Percentiles rank a stretch among this genome's conserved stretches.
These are phyloP conservation scores for Hyposmocoma kahamanoa DNA, from an alignment of 1,140 invertebrate genomes.

Conservation along the genomic window DNA sequence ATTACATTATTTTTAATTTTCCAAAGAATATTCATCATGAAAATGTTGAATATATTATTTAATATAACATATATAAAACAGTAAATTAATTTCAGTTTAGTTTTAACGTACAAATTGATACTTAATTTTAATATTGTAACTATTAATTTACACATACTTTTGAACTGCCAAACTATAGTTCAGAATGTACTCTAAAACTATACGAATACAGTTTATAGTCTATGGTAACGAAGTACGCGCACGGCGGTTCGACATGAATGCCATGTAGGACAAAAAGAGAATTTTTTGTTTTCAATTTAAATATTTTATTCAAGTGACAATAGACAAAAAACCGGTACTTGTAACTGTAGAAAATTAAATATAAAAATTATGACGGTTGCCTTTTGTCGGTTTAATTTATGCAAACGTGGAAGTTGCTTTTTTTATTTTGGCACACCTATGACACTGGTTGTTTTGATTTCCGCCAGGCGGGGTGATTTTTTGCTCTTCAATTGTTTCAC, in stretches of 20 bases:
- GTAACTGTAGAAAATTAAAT: slow-evolving; percentile 69
- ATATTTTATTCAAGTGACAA: slow-evolving; percentile 66
- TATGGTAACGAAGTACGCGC: not conserved
- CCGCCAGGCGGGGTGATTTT: too few species aligned
- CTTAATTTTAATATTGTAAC: slow-evolving; percentile 44
- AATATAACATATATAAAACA: too few species aligned
- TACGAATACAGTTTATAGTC: not conserved
- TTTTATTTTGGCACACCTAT: too few species aligned
- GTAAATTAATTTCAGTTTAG: too few species aligned
- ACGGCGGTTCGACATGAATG: slow-evolving; percentile 30
- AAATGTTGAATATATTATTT: too few species aligned
- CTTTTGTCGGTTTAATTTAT: slow-evolving; percentile 59
- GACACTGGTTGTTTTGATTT: too few species aligned
- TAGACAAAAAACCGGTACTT: slow-evolving; percentile 68
- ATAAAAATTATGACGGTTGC: slow-evolving; percentile 65
- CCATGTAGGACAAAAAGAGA: slow-evolving; percentile 33
- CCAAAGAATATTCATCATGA: too few species aligned
- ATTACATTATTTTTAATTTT: too few species aligned
- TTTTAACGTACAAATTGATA: too few species aligned
- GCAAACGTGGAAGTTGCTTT: slow-evolving; percentile 32
- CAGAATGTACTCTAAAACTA: slow-evolving; percentile 12
- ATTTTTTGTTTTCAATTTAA: slow-evolving; percentile 62
- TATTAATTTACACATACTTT: slow-evolving; percentile 40
- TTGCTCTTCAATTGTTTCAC: too few species aligned
- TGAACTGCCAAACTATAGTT: not conserved